Base-by-base conservation (phyloP, 2,113 vertebrate species). In the Pogona vitticeps region DNA sequence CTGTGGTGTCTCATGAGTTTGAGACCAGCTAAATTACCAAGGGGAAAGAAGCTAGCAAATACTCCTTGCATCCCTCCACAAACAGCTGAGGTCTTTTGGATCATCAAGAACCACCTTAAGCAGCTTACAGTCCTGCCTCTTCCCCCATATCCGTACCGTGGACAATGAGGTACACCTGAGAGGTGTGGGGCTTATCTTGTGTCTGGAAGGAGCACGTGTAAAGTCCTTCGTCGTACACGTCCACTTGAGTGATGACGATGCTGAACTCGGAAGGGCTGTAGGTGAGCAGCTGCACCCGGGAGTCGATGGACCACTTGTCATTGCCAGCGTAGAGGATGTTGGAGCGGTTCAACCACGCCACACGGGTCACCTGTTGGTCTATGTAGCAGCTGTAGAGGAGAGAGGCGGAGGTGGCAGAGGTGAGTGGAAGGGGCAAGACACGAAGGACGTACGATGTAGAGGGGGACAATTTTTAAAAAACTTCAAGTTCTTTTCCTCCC, bases 181-280 rank as follows among this genome's bases (percentile, higher is more conserved):
- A 95, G 71, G 97, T 97, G 82, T 97, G 97, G 1, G 98, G 97
- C 95, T 97, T 96, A 95, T 97, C 97, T 61, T 96, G 97, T 52
- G 98, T 98, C 96, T 98, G 98, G 95, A 97, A 98, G 89, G 97
- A 98, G 96, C 98, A 98, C 28, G 97, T 98, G 94, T 98, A 98
- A 26, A 97, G 96, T 23, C 98, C 98, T 92, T 98, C 98, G 2
- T 98, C 98, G 0, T 96, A 93, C 6, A 98, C 94, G 63, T 97
- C 97, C 90, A 98, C 98, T 8, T 94, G 94, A 8, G 97, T 96
- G 80, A 98, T 98, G 91, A 97, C 94, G 92, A 98, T 98, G 94
- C 97, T 98, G 94, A 98, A 98, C 91, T 98, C 98, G 1, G 97
- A 97, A 8, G 96, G 95, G 87, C 97, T 98, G 94, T 96, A 97